Base-by-base conservation (phyloP, 2,113 vertebrate species). In the Jacana jacana region DNA sequence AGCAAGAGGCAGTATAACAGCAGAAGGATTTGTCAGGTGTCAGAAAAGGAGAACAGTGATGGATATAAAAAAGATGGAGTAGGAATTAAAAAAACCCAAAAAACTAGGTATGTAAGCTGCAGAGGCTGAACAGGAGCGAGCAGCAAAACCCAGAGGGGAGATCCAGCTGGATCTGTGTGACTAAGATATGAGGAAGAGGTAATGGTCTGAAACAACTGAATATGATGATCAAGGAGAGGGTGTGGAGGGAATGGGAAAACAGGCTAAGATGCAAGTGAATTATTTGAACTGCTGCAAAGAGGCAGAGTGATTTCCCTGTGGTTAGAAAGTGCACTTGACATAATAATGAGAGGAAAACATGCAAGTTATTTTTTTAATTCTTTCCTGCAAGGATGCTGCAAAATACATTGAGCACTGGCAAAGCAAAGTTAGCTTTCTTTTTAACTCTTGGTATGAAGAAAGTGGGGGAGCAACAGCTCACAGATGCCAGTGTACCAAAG, bases 201-300 rank as follows among this genome's bases (percentile, higher is more conserved):
- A 93, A 84, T 90, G 80, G 60, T 84, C 76, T 97, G 96, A 92
- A 95, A 79, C 77, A 68, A 69, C 69, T 76, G 80, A 95, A 76
- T 91, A 20, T 78, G 35, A 44, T 81, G 64, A 91, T 90, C 68
- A 76, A 79, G 91, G 57, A 81, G 71, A 87, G 17, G 35, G 27
- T 78, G 88, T 73, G 82, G 57, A 42, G 39, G 48, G 83, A 95
- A 90, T 93, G 82, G 73, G 69, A 86, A 90, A 96, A 71, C 82
- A 89, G 80, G 30, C 48, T 42, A 33, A 84, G 83, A 91, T 92
- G 72, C 55, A 78, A 75, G 71, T 86, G 80, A 94, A 86, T 94
- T 81, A 86, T 95, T 84, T 2, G 37, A 81, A 23, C 35, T 92
- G 60, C 68, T 88, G 64, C 60, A 63, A 58, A 68, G 85, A 79